Conservation (phyloP, 2,113 vertebrate species). For the Callithrix jacchus region DNA sequence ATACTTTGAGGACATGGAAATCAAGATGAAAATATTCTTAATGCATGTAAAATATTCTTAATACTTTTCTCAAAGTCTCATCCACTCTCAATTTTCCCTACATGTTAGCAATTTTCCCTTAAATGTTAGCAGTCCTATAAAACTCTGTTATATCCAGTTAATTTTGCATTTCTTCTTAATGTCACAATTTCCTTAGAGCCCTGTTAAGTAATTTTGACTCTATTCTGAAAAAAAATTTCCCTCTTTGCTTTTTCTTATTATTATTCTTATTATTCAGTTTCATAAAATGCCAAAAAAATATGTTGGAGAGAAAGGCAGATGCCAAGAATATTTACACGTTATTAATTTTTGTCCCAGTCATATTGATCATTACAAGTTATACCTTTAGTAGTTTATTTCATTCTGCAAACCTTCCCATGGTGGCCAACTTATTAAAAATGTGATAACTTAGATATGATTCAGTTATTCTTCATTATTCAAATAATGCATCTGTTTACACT, state of each 20-base stretch:
- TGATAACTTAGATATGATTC: background rate
- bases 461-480: background rate
- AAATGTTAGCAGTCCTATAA: background rate
- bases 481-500: background rate
- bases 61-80: conserved; percentile 9
- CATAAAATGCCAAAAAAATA: background rate
- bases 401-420: background rate
- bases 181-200: background rate
- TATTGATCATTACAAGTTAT: background rate
- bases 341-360: background rate
- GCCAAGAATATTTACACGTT: background rate
- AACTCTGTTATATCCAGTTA: background rate
- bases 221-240: background rate
- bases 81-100: background rate
- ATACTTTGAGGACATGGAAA: background rate
- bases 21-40: background rate
- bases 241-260: background rate
- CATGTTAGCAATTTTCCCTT: background rate
- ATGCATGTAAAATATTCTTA: background rate
- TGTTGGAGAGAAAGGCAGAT: background rate
- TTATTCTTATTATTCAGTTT: background rate
- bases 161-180: background rate
- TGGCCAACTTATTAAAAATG: background rate
- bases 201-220: background rate
- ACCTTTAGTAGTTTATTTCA: rapidly evolving